Conservation (phyloP, 2,113 vertebrate species). For the Cololabis saira region DNA sequence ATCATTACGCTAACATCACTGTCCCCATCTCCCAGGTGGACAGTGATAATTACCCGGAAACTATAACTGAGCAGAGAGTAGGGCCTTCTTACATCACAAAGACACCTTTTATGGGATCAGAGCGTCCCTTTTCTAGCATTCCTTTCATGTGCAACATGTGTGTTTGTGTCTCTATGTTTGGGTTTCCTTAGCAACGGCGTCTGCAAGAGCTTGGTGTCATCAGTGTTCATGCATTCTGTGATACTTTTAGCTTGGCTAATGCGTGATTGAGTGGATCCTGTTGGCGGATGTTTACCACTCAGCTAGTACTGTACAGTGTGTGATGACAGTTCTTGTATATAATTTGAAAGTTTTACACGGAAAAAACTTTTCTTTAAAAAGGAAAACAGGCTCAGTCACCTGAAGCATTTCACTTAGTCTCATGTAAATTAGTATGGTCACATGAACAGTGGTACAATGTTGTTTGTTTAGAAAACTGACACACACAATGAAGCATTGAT, state of each 20-base stretch:
- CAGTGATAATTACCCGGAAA: conserved; percentile 76
- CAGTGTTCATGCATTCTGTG: conserved; percentile 5
- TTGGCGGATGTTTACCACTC: neutral
- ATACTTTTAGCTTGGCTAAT: conserved; percentile 19
- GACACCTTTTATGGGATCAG: conserved; percentile 80
- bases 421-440: too few species aligned
- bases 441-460: too few species aligned
- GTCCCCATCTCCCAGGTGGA: conserved; percentile 67
- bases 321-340: neutral
- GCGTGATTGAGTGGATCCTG: conserved; percentile 28
- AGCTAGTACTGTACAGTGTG: neutral
- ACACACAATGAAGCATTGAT: too few species aligned
- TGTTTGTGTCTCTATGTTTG: conserved; percentile 24
- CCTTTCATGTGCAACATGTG: conserved; percentile 44
- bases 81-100: conserved; percentile 76
- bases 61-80: conserved; percentile 61
- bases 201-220: conserved; percentile 31
- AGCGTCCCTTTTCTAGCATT: conserved; percentile 55
- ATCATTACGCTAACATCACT: too few species aligned
- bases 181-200: conserved; percentile 46
- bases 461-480: too few species aligned
- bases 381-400: too few species aligned
- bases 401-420: too few species aligned
- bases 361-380: neutral
- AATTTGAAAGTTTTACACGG: neutral